phyloP scores from a whole-genome alignment of 2,888 invertebrate species.

The Stenchaetothrips biformis region DNA sequence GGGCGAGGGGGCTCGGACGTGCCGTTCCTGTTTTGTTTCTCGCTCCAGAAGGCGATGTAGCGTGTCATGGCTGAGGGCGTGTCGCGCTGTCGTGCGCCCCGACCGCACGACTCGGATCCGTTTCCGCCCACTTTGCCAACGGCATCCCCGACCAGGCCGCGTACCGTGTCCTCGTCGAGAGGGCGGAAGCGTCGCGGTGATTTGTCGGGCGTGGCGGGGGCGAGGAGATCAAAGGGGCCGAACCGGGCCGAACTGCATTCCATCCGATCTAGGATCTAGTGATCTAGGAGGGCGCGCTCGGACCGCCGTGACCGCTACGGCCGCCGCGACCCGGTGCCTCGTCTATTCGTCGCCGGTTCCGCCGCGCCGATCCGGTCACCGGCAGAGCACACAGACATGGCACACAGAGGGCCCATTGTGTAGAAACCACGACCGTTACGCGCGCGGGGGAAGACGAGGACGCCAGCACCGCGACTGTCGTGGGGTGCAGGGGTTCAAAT shows the following conservation, averaged over 20 bases:
- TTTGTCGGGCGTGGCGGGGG: background rate
- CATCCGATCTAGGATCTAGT: background rate
- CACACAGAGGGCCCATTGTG: constrained; percentile 19
- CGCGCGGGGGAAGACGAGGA: constrained; percentile 32
- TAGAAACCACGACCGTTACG: constrained; percentile 26
- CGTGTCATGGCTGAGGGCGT: background rate
- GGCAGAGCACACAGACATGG: too few species aligned
- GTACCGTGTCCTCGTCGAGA: too few species aligned
- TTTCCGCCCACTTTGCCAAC: too few species aligned
- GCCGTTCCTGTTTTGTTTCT: constrained; percentile 13
- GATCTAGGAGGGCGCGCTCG: background rate
- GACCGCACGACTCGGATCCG: too few species aligned
- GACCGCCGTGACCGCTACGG: background rate
- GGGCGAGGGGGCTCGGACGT: background rate
- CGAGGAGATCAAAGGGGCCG: background rate
- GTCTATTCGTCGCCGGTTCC: too few species aligned
- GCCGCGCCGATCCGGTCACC: too few species aligned
- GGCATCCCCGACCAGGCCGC: too few species aligned
- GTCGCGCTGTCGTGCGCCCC: too few species aligned
- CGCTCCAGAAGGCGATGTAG: background rate
- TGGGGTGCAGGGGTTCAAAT: too few species aligned
- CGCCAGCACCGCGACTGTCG: constrained; percentile 29
- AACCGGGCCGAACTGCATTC: background rate
- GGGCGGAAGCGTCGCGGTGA: background rate
- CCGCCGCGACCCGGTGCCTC: too few species aligned